Percentiles rank a stretch among this genome's conserved stretches.
phyloP scores from a whole-genome alignment of 2,888 invertebrate genomes.

The Dastarcus helophoroides region DNA sequence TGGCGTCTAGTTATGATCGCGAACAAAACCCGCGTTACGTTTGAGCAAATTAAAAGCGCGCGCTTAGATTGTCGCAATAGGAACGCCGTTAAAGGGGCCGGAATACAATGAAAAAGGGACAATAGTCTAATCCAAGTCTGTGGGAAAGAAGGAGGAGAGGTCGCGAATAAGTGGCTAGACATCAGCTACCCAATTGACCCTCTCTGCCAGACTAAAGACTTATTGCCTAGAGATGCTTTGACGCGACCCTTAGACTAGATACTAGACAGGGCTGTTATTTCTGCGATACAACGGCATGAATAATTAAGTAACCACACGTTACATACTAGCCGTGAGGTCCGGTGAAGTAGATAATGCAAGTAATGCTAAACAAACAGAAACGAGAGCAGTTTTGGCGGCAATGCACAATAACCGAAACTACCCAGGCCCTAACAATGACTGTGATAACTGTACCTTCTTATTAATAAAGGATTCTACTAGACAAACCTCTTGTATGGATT shows the following conservation, averaged over 20 bases:
- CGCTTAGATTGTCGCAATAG: conserved; percentile 11
- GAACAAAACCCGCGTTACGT: no score
- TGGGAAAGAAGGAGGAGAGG: conserved; percentile 24
- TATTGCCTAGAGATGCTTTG: conserved; percentile 10
- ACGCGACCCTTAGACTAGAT: conserved; percentile 7
- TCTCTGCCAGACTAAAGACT: conserved; percentile 15
- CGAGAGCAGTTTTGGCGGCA: no score
- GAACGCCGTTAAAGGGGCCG: conserved; percentile 16
- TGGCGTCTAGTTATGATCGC: no score
- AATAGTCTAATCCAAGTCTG: conserved; percentile 19
- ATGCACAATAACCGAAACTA: no score
- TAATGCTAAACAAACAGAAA: no score
- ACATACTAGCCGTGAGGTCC: no score
- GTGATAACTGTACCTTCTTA: no score
- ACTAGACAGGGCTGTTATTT: conserved; percentile 6
- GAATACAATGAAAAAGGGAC: conserved; percentile 16
- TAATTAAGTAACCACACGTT: conserved; percentile 11
- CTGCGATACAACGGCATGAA: conserved; percentile 9
- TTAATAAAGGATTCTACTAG: no score
- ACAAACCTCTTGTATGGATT: no score
- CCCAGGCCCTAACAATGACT: no score
- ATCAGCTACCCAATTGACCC: conserved; percentile 16
- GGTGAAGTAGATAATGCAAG: no score
- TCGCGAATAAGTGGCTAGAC: conserved; percentile 17
- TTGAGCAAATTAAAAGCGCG: no score